Evolutionary conservation across 2,888 invertebrate species (phyloP).

Genomic region (Philopedon plagiatum): DNA sequence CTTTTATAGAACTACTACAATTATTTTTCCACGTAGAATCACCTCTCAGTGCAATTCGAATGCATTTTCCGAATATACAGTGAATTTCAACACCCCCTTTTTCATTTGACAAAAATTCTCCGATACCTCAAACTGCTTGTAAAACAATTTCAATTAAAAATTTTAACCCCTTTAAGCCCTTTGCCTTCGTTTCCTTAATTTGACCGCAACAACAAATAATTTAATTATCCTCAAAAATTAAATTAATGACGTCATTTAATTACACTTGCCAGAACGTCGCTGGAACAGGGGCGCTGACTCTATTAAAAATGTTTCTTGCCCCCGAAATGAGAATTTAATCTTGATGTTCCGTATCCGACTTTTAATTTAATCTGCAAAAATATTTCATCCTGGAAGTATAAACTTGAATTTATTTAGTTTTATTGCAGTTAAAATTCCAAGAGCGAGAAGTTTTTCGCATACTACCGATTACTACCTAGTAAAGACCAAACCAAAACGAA

Average conservation of each 20-base stretch:
- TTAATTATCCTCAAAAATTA: neutral
- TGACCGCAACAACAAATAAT: conserved; percentile 11
- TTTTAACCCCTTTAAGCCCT: neutral
- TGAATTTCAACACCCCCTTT: no score
- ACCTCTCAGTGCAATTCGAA: no score
- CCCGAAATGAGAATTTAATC: conserved; percentile 1
- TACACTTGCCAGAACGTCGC: neutral
- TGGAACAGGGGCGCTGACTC: conserved; percentile 1
- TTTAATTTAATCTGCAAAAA: neutral
- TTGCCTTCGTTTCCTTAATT: conserved; percentile 13
- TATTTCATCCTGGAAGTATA: neutral
- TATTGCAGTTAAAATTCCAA: no score
- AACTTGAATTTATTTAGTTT: no score
- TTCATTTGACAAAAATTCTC: no score
- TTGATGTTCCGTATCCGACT: neutral
- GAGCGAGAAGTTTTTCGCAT: no score
- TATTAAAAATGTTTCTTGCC: conserved; percentile 19
- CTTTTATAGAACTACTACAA: no score
- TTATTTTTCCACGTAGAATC: no score
- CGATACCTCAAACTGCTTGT: neutral
- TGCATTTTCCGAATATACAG: no score
- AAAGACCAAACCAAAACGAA: no score
- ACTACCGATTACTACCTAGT: no score
- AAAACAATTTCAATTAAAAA: conserved; percentile 1
- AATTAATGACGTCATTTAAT: conserved; percentile 19